Evolutionary conservation across 2,888 invertebrate species (phyloP).

Genomic region (Lasioglossum villosulum): DNA sequence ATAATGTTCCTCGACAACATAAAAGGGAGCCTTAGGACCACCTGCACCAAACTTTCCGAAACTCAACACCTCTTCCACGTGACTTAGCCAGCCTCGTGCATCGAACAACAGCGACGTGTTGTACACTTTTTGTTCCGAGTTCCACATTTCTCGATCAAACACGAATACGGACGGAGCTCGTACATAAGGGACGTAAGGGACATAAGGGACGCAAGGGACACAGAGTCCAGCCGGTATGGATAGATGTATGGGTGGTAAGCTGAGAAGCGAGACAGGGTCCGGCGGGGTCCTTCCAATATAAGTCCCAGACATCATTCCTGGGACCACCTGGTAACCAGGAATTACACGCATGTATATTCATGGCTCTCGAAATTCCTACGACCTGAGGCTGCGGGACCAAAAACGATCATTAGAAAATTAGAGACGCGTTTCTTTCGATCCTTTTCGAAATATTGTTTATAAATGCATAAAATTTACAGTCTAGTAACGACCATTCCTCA

Average conservation of each 20-base stretch:
- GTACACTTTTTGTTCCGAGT: constrained; percentile 50
- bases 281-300: constrained; percentile 53
- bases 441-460: neutral
- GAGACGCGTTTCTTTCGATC: neutral
- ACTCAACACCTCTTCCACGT: constrained; percentile 62
- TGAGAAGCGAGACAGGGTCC: constrained; percentile 60
- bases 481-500: neutral
- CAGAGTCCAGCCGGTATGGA: constrained; percentile 26
- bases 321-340: constrained; percentile 71
- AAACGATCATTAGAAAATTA: neutral
- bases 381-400: constrained; percentile 24
- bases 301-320: constrained; percentile 51
- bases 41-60: constrained; percentile 62
- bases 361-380: constrained; percentile 59
- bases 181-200: neutral
- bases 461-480: neutral
- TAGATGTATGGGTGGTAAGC: constrained; percentile 61
- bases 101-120: constrained; percentile 9
- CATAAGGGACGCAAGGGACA: neutral
- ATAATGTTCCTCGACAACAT: constrained; percentile 6
- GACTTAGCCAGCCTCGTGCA: constrained; percentile 41
- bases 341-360: constrained; percentile 47
- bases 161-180: constrained; percentile 26
- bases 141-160: constrained; percentile 52
- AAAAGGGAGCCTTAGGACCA: constrained; percentile 35